Evolutionary conservation across 2,888 invertebrate species (phyloP), one percentile per base, ranked within the genome.

Genomic region (Crioceris asparagi): DNA sequence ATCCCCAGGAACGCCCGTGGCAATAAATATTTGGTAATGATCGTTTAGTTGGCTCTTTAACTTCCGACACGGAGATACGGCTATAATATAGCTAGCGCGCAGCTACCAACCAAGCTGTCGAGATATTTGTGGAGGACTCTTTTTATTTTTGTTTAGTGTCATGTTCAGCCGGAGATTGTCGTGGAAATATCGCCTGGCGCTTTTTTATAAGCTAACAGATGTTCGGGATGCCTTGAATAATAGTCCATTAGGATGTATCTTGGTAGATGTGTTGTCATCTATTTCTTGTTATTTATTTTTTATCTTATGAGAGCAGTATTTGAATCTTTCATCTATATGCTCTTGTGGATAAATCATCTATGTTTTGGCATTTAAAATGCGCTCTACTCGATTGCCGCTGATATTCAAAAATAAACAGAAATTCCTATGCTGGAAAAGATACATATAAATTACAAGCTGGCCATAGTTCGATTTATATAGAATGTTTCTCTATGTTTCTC

Each of bases 1-100:
- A 58, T 59, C 52, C 57, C 45, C 45, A 50, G 50, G 55, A 59
- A 57, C 54, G 58, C 53, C 55, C 52, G 45, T 43, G 52, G 59
- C 55, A 62, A 62, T 62, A 62, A 62, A 62, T 62, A 62, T 61
- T 57, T 61, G 54, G 60, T 62, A 61, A 62, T 61, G 62, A 62
- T 61, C 61, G 55, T 62, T 62, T 62, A 62, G 62, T 59, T 59
- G 58, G 55, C 56, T 58, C 55, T 58, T 60, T 60, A 59, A 61
- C 62, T 62, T 62, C 61, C 61, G 61, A 61, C 61, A 59, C 53
- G 14, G 14, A 27, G 12, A 27, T 27, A 27, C 15, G n/a, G n/a
- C n/a, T n/a, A n/a, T n/a, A n/a, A 57, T 55, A 55, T 45, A 15
- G 18, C 26, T 37, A 11, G 26, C n/a, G 26, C 26, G n/a, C 26